These are phyloP conservation scores for Euglossa dilemma DNA, from an alignment of 1,140 invertebrate species.

Conservation along the genomic window DNA sequence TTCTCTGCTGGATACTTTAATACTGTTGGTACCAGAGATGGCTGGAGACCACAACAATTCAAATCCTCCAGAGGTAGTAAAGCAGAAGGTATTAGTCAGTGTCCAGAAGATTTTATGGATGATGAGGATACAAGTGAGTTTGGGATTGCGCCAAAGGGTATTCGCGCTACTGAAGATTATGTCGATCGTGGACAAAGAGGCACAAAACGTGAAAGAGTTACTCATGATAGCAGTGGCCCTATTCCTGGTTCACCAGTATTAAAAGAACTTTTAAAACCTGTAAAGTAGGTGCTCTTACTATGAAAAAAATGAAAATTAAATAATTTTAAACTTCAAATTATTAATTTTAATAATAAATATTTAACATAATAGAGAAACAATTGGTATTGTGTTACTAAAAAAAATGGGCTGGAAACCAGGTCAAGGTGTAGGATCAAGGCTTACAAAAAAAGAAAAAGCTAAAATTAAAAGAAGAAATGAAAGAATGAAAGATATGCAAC, in stretches of 20 bases:
- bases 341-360: background rate
- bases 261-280: constrained; percentile 89
- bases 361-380: constrained; percentile 87
- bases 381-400: constrained; percentile 92
- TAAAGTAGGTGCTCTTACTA: constrained; percentile 82
- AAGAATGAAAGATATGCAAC: constrained; percentile 85
- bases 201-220: constrained; percentile 81
- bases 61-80: constrained; percentile 93
- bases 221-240: constrained; percentile 84
- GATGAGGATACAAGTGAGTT: constrained; percentile 97
- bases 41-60: constrained; percentile 96
- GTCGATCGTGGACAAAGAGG: constrained; percentile 80
- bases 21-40: constrained; percentile 97
- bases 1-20: constrained; percentile 99
- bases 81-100: constrained; percentile 82
- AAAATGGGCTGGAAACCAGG: constrained; percentile 96
- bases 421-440: constrained; percentile 92
- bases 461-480: constrained; percentile 73
- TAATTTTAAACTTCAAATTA: background rate
- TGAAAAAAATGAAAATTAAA: background rate
- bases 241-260: constrained; percentile 92
- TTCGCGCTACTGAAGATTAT: constrained; percentile 91
- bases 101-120: constrained; percentile 99
- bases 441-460: constrained; percentile 85
- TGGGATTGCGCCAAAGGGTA: constrained; percentile 95